phyloP scores from a whole-genome alignment of 2,797 vertebrate genomes.

The Erpetoichthys calabaricus region DNA sequence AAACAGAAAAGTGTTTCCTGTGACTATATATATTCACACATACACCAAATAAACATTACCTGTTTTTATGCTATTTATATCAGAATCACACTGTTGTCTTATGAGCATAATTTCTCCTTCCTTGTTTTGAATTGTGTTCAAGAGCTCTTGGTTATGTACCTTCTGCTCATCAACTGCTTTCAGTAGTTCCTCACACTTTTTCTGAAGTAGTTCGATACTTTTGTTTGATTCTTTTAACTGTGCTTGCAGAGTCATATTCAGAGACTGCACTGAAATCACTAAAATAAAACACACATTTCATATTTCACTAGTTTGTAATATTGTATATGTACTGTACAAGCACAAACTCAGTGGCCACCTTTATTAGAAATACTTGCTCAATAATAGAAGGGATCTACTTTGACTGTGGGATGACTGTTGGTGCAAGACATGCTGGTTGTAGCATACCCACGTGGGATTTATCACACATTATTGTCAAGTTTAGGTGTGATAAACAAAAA shows the following conservation, averaged over 20 bases:
- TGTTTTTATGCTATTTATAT: constrained; percentile 43
- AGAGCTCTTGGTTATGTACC: constrained; percentile 42
- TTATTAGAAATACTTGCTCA: no score
- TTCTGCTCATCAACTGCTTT: constrained; percentile 44
- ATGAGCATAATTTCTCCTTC: constrained; percentile 46
- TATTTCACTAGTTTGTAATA: not conserved
- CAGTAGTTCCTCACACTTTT: constrained; percentile 56
- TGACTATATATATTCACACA: no score
- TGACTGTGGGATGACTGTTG: no score
- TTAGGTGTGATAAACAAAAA: no score
- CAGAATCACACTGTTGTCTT: constrained; percentile 44
- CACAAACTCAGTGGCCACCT: no score
- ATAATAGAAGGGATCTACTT: no score
- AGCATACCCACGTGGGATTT: no score
- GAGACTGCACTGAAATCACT: constrained; percentile 54
- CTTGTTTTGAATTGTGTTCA: constrained; percentile 43
- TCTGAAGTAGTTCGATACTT: constrained; percentile 52
- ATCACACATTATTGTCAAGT: no score
- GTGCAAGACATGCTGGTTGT: no score
- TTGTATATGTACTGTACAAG: no score
- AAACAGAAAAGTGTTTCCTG: no score
- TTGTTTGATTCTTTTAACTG: constrained; percentile 50
- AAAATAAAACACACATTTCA: constrained; percentile 19
- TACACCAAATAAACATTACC: constrained; percentile 33
- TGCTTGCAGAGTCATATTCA: constrained; percentile 52